A percentile compares a stretch with the other conserved stretches of the same genome.
Evolutionary conservation across 30 jellyfish, hydroid and myxozoan genomes (phyloP).

Genomic region (Aurelia sp.): DNA sequence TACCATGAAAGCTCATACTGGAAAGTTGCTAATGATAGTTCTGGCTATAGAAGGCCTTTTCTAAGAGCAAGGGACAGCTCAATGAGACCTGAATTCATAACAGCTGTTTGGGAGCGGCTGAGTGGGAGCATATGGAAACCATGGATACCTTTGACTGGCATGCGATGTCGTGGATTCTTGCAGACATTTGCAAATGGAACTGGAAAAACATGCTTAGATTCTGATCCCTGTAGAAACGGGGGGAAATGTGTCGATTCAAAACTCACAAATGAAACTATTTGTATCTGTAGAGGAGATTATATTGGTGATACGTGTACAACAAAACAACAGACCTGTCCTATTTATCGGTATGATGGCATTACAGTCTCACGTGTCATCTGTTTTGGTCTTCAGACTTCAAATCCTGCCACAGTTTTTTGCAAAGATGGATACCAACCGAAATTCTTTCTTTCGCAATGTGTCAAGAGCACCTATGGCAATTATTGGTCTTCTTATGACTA

Average conservation of each 20-base stretch:
- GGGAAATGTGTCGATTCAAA: conserved; percentile 24
- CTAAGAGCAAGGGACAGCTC: conserved; percentile 32
- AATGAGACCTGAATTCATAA: conserved; percentile 46
- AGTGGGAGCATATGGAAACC: conserved; percentile 3
- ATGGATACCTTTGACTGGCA: background rate
- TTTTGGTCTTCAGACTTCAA: conserved; percentile 8
- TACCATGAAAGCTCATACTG: conserved; percentile 34
- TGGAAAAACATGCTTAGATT: conserved; percentile 5
- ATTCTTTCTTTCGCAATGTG: conserved; percentile 42
- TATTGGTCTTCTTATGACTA: background rate
- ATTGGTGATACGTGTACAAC: background rate
- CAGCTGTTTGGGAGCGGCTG: conserved; percentile 37
- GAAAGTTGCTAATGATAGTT: conserved; percentile 14
- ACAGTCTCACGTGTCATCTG: conserved; percentile 2
- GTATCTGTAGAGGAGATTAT: conserved; percentile 3
- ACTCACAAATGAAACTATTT: conserved; percentile 31
- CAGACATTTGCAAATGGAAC: background rate
- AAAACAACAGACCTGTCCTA: conserved; percentile 13
- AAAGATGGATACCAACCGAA: conserved; percentile 32
- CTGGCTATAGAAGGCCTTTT: background rate
- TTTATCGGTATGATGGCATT: background rate
- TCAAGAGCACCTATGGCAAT: background rate
- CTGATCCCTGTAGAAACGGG: conserved; percentile 30
- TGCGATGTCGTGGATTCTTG: conserved; percentile 42
- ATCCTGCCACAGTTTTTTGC: conserved; percentile 55